Evolutionary conservation across 2,797 vertebrate species (phyloP).

Genomic region (Amphiprion clarkii): DNA sequence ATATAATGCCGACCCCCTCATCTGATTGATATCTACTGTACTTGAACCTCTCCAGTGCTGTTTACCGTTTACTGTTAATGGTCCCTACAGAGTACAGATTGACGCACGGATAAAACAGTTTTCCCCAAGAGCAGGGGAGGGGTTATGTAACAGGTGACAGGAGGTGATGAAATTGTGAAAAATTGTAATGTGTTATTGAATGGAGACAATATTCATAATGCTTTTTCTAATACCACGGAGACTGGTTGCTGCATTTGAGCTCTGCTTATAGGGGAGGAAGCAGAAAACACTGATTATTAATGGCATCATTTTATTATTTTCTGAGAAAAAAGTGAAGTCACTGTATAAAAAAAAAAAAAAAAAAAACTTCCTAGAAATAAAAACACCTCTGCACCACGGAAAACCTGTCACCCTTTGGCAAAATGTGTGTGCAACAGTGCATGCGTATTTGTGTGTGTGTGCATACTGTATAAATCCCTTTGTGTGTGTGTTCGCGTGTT

Average conservation of each 20-base stretch:
- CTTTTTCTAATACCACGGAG: constrained; percentile 17
- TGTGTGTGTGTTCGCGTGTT: constrained; percentile 16
- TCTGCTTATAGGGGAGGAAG: neutral
- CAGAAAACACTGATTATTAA: constrained; percentile 16
- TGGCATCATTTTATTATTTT: neutral
- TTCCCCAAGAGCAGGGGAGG: constrained; percentile 15
- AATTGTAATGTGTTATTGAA: constrained; percentile 48
- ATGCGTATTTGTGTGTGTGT: neutral
- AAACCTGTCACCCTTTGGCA: constrained; percentile 45
- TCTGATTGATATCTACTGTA: constrained; percentile 39
- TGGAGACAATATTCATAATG: constrained; percentile 40
- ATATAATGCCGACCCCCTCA: constrained; percentile 24
- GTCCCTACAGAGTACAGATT: constrained; percentile 13
- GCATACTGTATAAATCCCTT: neutral
- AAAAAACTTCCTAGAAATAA: constrained; percentile 49
- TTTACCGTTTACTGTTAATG: constrained; percentile 39
- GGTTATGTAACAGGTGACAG: constrained; percentile 53
- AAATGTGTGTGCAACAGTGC: constrained; percentile 6
- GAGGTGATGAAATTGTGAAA: constrained; percentile 37
- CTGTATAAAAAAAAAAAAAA: neutral
- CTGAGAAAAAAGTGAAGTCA: neutral
- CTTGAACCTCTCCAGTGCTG: constrained; percentile 32
- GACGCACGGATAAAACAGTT: neutral
- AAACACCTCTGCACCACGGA: constrained; percentile 39
- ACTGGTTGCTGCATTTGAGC: constrained; percentile 19